Percentiles rank a stretch among this genome's conserved stretches.
These are phyloP conservation scores for Oppia nitens DNA, from an alignment of 1,140 invertebrate genomes.

Conservation along the genomic window DNA sequence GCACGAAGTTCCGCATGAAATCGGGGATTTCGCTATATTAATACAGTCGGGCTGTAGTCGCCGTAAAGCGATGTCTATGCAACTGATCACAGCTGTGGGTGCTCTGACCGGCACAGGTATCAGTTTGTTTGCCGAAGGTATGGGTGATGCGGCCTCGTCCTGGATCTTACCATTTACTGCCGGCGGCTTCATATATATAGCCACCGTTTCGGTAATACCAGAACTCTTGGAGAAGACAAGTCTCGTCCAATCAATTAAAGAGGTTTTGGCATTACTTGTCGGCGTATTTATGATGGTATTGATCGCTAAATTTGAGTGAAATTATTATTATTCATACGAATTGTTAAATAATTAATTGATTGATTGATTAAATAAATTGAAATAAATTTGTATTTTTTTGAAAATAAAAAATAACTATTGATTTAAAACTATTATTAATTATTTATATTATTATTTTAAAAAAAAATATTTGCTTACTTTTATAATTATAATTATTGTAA, in stretches of 20 bases:
- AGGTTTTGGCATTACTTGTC: constrained; percentile 59
- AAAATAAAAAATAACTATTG: too few relatives aligned
- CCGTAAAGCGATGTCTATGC: constrained; percentile 75
- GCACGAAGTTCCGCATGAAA: constrained; percentile 95
- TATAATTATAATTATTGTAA: too few relatives aligned
- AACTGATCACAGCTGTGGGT: constrained; percentile 80
- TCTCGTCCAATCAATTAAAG: constrained; percentile 64
- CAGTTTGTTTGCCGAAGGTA: constrained; percentile 59
- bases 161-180: constrained; percentile 91
- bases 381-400: too few relatives aligned
- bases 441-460: too few relatives aligned
- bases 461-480: too few relatives aligned
- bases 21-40: constrained; percentile 94
- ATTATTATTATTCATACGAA: too few relatives aligned
- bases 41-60: constrained; percentile 79
- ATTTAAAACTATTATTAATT: too few relatives aligned
- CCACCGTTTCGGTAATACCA: constrained; percentile 88
- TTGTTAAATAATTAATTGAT: too few relatives aligned
- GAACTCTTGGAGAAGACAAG: constrained; percentile 70
- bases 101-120: constrained; percentile 75
- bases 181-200: constrained; percentile 95
- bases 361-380: too few relatives aligned
- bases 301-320: constrained; percentile 67
- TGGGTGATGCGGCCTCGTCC: constrained; percentile 50
- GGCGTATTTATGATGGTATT: constrained; percentile 85